phyloP scores from a whole-genome alignment of 2,113 vertebrate genomes.

The Noctilio leporinus region DNA sequence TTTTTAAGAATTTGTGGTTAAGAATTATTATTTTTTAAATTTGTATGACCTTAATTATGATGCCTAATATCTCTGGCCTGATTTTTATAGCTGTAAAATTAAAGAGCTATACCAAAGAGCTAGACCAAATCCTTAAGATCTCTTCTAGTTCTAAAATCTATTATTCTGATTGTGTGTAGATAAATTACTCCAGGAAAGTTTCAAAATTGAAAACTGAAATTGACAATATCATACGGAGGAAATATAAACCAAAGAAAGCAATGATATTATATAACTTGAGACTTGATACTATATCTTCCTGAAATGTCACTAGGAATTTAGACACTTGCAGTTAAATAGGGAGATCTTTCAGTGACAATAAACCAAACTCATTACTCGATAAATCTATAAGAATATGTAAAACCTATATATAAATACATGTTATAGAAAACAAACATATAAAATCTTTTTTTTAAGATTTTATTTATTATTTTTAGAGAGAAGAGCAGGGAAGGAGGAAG shows the following conservation, averaged over 20 bases:
- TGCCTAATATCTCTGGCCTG: not conserved
- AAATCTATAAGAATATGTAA: not conserved
- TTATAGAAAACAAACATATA: not conserved
- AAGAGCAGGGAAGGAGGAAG: too few species aligned
- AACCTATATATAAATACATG: not conserved
- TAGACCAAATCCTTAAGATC: not conserved
- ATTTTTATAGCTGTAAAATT: not conserved
- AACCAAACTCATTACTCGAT: not conserved
- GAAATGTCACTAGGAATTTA: not conserved
- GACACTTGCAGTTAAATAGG: not conserved
- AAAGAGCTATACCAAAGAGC: not conserved
- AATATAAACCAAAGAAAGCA: not conserved
- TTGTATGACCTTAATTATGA: not conserved
- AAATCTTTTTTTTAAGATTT: too few species aligned
- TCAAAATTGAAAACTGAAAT: not conserved
- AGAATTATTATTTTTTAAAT: not conserved
- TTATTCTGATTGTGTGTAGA: not conserved
- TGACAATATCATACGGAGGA: not conserved
- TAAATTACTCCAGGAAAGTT: not conserved
- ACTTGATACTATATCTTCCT: not conserved
- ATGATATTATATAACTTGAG: not conserved
- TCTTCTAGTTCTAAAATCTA: not conserved
- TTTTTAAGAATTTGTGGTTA: not conserved
- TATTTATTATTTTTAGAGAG: too few species aligned
- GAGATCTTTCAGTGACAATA: not conserved